Conservation (phyloP, 1,140 invertebrate genomes). For the Kradibia gibbosae region DNA sequence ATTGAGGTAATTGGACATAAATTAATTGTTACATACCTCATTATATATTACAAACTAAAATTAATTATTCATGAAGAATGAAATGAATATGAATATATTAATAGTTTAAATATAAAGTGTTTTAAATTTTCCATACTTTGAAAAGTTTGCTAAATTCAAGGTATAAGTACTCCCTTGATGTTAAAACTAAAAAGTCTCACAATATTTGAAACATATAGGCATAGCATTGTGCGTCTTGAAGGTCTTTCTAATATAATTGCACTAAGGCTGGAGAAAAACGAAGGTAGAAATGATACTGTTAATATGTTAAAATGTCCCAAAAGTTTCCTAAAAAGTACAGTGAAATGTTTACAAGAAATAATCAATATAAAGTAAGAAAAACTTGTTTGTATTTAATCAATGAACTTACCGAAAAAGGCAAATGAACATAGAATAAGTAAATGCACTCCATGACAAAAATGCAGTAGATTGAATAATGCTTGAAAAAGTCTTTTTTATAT, state of each 20-base stretch:
- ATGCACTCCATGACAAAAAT: conserved; percentile 83
- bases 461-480: conserved; percentile 83
- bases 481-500: conserved; percentile 77
- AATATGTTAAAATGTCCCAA: conserved; percentile 81
- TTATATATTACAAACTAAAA: not conserved
- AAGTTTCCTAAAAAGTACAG: conserved; percentile 74
- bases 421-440: conserved; percentile 80
- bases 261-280: conserved; percentile 79
- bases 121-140: conserved; percentile 9
- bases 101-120: conserved; percentile 2
- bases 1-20: not conserved
- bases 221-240: conserved; percentile 79
- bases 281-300: conserved; percentile 81
- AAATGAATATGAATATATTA: not conserved
- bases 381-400: not conserved
- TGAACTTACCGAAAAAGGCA: conserved; percentile 77
- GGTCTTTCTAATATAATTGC: conserved; percentile 85
- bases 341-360: conserved; percentile 43
- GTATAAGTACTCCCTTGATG: conserved; percentile 21
- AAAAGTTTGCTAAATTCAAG: conserved; percentile 26
- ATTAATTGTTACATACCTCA: not conserved
- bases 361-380: not conserved
- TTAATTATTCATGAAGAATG: not conserved
- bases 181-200: conserved; percentile 70
- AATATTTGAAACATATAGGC: conserved; percentile 87